Base-by-base conservation (phyloP, 1,140 invertebrate species). In the Halesus radiatus region DNA sequence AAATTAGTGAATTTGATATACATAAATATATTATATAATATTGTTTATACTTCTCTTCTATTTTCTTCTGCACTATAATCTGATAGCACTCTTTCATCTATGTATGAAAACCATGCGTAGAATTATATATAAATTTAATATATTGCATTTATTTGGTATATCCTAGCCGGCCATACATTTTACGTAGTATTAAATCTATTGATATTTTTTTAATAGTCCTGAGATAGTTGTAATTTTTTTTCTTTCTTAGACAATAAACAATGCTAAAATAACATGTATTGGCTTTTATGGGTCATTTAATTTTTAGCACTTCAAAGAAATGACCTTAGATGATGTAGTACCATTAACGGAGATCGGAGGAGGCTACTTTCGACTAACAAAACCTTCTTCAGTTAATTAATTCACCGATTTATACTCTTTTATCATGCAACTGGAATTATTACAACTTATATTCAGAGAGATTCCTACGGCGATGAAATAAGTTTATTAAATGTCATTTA, bases 261-360 rank as follows among this genome's bases (percentile, higher is more conserved):
- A 20, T 52, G 68, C 16, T 20, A 29, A 20, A 32, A 66, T 68
- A 68, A 68, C 64, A 68, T 68, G 45, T 20, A 53, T 53, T 72
- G 68, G 68, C 68, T 72, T 72, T 23, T 18, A 29, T 18, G 16
- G 68, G 68, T 72, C 68, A 52, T 72, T 72, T 72, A 22, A 18
- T 68, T 72, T 72, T 53, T 5, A 54, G 50, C 50, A 72, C n/a
- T 72, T 72, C 53, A 52, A 53, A 72, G 68, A 72, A 72, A 72
- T 72, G 68, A 72, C 68, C 68, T 18, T 53, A 53, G 45, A 72
- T 29, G 62, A 52, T 23, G 23, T 10, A 37, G 29, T 50, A 68
- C 18, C 50, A n/a, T 37, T 13, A 72, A 53, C 10, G 50, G 26
- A 32, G 26, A 15, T 3, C 23, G 23, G 58, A 32, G 62, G 23